Evolutionary conservation across 2,113 vertebrate species (phyloP), one percentile per base, ranked within the genome.

Genomic region (Pollachius pollachius): DNA sequence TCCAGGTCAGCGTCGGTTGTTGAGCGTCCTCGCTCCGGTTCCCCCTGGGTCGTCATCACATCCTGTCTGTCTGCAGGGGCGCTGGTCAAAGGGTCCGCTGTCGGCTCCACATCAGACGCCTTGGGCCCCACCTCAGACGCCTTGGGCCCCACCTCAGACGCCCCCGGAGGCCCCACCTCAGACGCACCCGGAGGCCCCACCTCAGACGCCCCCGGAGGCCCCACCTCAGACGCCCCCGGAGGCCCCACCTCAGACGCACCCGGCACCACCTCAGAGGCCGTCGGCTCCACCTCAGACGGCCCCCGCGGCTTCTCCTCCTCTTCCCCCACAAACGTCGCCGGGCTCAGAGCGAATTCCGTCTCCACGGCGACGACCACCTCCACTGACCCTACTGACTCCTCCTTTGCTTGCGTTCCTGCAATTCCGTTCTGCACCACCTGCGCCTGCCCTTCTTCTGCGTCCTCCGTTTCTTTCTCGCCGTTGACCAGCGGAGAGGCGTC

Each of bases 371-470:
- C 18, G 25, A 2, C 23, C 41, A 30, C 52, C 41, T 68, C 34
- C 37, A 18, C 34, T 58, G 19, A 52, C 19, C n/a, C 12, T 91
- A n/a, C 30, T n/a, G 27, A 30, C 54, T 72, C 21, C 18, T 52
- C 0, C 12, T 23, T 23, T 23, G 61, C 27, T 34, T 62, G 52
- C 6, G 18, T 1, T 25, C 58, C 15, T 13, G 58, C 34, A 37
- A 65, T 15, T 63, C 37, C 71, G 52, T 66, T 37, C 23, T 80
- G 63, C 19, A 70, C 41, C 52, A 68, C 68, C 18, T 59, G 48
- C 30, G 63, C 54, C 8, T 67, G 37, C 7, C 74, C 73, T 0
- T 66, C 67, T n/a, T 77, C 62, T 6, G 30, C 19, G 18, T 83
- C 75, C 23, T 70, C 69, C 0, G 41, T 48, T 9, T 9, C 41